Percentiles rank a stretch among this genome's conserved stretches.
Evolutionary conservation across 2,797 vertebrate genomes (phyloP).

Genomic region (Phrynocephalus guinanensis): DNA sequence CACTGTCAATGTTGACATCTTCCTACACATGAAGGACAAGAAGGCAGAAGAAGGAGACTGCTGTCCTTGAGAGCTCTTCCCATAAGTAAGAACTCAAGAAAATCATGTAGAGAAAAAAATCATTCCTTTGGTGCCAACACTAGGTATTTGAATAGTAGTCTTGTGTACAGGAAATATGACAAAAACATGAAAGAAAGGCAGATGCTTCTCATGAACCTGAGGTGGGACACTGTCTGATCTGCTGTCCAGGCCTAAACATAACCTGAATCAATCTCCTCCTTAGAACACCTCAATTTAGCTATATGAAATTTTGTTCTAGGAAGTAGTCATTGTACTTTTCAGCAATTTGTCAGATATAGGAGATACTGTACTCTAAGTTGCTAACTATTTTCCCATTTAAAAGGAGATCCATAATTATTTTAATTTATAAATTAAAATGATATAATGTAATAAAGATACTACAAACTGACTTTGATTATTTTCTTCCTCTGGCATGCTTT

Average conservation of each 20-base stretch:
- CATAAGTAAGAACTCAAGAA: too few relatives aligned
- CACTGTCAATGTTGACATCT: too few relatives aligned
- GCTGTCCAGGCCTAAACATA: not conserved
- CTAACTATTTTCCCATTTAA: too few relatives aligned
- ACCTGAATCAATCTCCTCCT: not conserved
- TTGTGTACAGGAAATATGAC: not conserved
- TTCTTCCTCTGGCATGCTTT: conserved; percentile 59
- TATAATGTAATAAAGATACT: not conserved
- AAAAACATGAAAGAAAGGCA: not conserved
- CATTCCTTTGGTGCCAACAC: too few relatives aligned
- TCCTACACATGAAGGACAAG: too few relatives aligned
- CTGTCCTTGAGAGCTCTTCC: too few relatives aligned
- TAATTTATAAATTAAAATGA: too few relatives aligned
- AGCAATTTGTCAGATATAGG: not conserved
- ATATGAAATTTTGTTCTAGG: not conserved
- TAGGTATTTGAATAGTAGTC: not conserved
- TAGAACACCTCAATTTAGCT: not conserved
- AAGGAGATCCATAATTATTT: too few relatives aligned
- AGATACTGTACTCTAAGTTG: too few relatives aligned
- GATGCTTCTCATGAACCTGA: not conserved
- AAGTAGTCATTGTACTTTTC: not conserved
- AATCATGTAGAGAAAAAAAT: too few relatives aligned
- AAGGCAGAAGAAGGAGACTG: too few relatives aligned
- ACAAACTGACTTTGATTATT: conserved; percentile 20
- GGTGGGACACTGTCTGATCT: not conserved